Base-by-base conservation (phyloP, 2,797 vertebrate genomes). In the Spea hammondii region DNA sequence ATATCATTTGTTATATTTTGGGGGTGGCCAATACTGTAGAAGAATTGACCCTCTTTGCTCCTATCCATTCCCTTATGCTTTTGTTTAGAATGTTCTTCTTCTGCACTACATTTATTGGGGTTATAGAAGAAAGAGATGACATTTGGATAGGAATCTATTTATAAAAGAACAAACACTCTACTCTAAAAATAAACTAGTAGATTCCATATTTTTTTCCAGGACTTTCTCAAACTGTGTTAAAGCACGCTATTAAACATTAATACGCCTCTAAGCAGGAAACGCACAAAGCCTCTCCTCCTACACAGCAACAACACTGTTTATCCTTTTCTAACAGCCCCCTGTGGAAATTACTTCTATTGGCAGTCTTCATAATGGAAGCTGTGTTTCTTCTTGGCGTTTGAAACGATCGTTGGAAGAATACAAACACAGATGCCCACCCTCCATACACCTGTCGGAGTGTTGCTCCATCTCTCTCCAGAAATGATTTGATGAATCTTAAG, bases 281-380 rank as follows among this genome's bases (percentile, higher is more conserved):
- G 85, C 76, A 69, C 71, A 53, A 45, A 82, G 78, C 84, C 80
- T 87, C 79, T 87, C 79, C 72, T 79, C 82, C 49, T 11, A 76
- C 4, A 0, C 73, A 80, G 75, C 60, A 84, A 84, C 85, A 88
- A 85, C 86, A 84, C 79, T 83, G 79, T 83, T 87, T 78, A 77
- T 83, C 84, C 45, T 60, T 5, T 76, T 11, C 45, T 65, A 76
- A 60, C 48, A 32, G 44, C 59, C 47, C 73, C 62, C 72, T 8
- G 57, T 8, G 78, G 78, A 70, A 67, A 13, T 12, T 50, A 13
- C 44, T 69, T 8, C n/a, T 50, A 44, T 60, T 7, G 32, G 54
- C 66, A 62, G 45, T 7, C 9, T 9, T 14, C 44, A 44, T 54
- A 70, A 55, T 80, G 65, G 78, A 7, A 79, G 50, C 46, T 64